These are phyloP conservation scores for Dendrocincla fuliginosa DNA, from an alignment of 2,797 vertebrate species.

Conservation along the genomic window DNA sequence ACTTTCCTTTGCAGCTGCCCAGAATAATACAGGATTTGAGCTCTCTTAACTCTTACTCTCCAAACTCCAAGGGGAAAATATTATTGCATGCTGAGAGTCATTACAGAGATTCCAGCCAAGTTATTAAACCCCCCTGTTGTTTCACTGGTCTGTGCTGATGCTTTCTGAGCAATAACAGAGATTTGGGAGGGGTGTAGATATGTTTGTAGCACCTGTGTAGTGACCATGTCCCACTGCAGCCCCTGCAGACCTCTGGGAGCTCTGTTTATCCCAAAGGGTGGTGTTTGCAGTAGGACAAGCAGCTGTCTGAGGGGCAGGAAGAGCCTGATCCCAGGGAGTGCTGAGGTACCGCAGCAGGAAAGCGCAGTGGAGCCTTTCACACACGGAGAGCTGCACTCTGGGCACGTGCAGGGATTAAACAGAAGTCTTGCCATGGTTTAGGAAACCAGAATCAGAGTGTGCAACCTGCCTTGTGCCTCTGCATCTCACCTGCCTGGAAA, in stretches of 20 bases:
- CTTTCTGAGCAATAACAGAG: background rate
- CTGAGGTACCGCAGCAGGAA: background rate
- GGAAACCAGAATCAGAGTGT: background rate
- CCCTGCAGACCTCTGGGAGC: background rate
- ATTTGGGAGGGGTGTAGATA: background rate
- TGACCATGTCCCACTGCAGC: background rate
- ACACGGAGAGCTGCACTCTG: background rate
- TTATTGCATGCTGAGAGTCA: constrained; percentile 18
- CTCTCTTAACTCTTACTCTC: constrained; percentile 45
- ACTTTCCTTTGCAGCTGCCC: constrained; percentile 36
- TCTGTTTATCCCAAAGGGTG: background rate
- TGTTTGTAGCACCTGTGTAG: background rate
- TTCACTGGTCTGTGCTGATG: background rate
- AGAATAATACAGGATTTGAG: constrained; percentile 48
- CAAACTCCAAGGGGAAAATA: constrained; percentile 52
- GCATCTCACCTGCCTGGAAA: background rate
- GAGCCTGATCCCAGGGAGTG: background rate
- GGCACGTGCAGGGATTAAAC: accelerated
- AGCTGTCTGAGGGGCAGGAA: background rate
- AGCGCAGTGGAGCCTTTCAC: background rate
- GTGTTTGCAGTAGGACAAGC: background rate
- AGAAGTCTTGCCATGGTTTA: accelerated
- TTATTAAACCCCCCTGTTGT: background rate
- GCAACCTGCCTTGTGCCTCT: background rate
- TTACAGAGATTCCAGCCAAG: background rate